Conservation (phyloP, 53 echinoderm and acorn worm species). For the Holothuria leucospilota region DNA sequence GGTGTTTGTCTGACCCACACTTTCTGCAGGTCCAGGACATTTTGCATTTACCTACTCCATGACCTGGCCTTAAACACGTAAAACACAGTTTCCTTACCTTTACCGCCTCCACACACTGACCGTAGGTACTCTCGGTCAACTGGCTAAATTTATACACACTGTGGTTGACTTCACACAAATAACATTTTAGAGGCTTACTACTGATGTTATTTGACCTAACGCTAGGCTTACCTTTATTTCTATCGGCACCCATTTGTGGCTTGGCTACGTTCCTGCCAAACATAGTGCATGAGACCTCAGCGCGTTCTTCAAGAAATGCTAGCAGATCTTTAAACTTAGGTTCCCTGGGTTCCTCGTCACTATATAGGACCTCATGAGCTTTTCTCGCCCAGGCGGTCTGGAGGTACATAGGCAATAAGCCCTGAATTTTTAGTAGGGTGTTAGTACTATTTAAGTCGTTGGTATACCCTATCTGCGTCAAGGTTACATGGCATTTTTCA, state of each 20-base stretch:
- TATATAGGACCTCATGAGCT: slow-evolving; percentile 43
- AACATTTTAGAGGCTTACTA: slow-evolving; percentile 44
- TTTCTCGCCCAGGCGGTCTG: slow-evolving; percentile 55
- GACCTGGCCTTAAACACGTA: slow-evolving; percentile 48
- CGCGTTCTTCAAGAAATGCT: slow-evolving; percentile 28
- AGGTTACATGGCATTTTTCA: slow-evolving; percentile 57
- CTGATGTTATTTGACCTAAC: slow-evolving; percentile 50
- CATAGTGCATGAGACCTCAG: slow-evolving; percentile 60
- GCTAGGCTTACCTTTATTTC: neutral
- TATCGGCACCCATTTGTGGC: neutral
- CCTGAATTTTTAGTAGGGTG: slow-evolving; percentile 41
- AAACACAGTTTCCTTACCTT: slow-evolving; percentile 50
- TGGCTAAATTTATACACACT: slow-evolving; percentile 23
- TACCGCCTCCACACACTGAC: slow-evolving; percentile 19
- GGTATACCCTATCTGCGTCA: slow-evolving; percentile 47
- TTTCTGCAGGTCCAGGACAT: slow-evolving; percentile 46
- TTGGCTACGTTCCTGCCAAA: slow-evolving; percentile 38
- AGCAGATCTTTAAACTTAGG: slow-evolving; percentile 35
- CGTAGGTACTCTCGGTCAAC: slow-evolving; percentile 3
- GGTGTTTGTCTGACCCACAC: slow-evolving; percentile 55
- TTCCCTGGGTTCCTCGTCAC: neutral
- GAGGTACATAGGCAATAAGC: slow-evolving; percentile 37
- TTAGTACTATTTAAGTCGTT: slow-evolving; percentile 44
- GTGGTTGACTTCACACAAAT: slow-evolving; percentile 35
- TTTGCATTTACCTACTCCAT: slow-evolving; percentile 31